Evolutionary conservation across 2,797 vertebrate genomes (phyloP).

Genomic region (Tokudaia tokunoshimensis): DNA sequence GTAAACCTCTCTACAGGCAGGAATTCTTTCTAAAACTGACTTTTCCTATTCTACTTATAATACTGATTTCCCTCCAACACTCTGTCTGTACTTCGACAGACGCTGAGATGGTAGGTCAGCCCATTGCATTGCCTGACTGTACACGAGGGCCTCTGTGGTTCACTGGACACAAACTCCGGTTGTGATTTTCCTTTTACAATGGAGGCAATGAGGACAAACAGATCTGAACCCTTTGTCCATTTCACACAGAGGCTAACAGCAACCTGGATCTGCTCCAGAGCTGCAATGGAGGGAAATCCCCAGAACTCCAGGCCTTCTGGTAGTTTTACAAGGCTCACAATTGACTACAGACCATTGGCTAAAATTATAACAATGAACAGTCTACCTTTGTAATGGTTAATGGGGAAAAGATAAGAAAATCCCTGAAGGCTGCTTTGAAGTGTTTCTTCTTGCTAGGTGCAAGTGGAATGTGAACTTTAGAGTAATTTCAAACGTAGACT

Average conservation of each 20-base stretch:
- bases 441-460: background rate
- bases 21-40: background rate
- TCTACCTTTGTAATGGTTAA: background rate
- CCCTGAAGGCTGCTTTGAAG: background rate
- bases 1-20: background rate
- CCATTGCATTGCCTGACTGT: background rate
- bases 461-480: constrained; percentile 19
- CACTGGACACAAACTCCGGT: background rate
- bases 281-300: background rate
- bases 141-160: background rate
- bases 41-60: background rate
- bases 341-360: constrained; percentile 4
- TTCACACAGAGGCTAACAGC: background rate
- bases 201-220: background rate
- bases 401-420: background rate
- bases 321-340: constrained; percentile 51
- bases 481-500: background rate
- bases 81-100: background rate
- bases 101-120: background rate
- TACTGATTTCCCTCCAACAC: background rate
- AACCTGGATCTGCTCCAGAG: background rate
- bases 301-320: background rate
- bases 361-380: background rate
- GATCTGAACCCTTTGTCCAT: background rate
- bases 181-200: constrained; percentile 30